Evolutionary conservation across 2,888 invertebrate genomes (phyloP), one percentile per base, ranked within the genome.

Genomic region (Cephus spinipes): DNA sequence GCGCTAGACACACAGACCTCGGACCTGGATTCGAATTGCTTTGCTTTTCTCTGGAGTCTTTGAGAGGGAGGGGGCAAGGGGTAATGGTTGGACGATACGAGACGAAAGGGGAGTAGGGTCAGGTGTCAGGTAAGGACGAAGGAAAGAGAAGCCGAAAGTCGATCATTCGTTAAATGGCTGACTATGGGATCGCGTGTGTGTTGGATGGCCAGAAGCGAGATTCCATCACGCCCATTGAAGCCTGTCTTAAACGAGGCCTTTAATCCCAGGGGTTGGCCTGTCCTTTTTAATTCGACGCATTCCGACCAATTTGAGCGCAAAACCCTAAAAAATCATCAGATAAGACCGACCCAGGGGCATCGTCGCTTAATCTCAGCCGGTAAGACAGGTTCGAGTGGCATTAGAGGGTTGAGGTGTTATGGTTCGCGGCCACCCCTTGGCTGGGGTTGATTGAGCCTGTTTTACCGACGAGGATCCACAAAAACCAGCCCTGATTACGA

Each of bases 401-500:
- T 78, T 73, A 75, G 31, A 68, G 73, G 36, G 68, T 12, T 12
- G 32, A 35, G n/a, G n/a, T 35, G 73, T 73, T 73, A 35, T 32
- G 35, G 32, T 68, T 71, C 76, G 75, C 40, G 30, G 33, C 4
- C 33, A 23, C 74, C 83, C 81, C 84, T 85, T 86, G 81, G 80
- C 80, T 35, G 76, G 79, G 83, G 83, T 88, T 85, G 89, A 89
- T 89, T 85, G 87, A 86, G 85, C 83, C 87, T 87, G 87, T 87
- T 88, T 87, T 86, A 86, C 85, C 83, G 80, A 83, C 81, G 83
- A 40, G 40, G 81, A 81, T 80, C 80, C 81, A 81, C 86, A 84
- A 87, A 87, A 88, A 88, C 84, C 84, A 81, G 79, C 83, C 81
- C 84, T 87, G 88, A 89, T 89, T 89, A 88, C 88, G 83, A 80